phyloP scores from a whole-genome alignment of 1,140 invertebrate genomes.

The Thaumetopoea pityocampa region DNA sequence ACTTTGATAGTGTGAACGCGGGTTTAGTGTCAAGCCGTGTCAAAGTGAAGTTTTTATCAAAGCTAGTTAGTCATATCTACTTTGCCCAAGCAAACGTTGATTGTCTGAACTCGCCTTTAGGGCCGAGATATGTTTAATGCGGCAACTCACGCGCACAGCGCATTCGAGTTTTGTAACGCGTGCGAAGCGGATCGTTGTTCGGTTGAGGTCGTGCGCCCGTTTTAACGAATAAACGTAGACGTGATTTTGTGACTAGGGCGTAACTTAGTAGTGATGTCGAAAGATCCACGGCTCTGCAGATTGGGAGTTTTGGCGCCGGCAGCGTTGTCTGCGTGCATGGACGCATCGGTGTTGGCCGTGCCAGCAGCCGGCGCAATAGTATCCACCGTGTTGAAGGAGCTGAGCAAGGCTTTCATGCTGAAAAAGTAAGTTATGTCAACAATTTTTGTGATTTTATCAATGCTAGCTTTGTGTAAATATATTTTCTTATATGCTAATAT shows the following conservation, averaged over 20 bases:
- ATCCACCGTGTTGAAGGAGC: constrained; percentile 74
- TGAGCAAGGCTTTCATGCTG: constrained; percentile 69
- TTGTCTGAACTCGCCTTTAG: too few species aligned
- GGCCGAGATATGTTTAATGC: too few species aligned
- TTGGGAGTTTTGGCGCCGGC: constrained; percentile 62
- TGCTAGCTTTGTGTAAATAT: too few species aligned
- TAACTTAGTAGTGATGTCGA: constrained; percentile 50
- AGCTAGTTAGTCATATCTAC: too few species aligned
- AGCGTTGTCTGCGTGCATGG: constrained; percentile 62
- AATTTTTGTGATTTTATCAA: too few species aligned
- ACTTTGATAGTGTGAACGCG: too few species aligned
- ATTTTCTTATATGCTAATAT: too few species aligned
- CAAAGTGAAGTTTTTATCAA: too few species aligned
- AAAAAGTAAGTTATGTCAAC: constrained; percentile 52
- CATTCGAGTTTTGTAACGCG: constrained; percentile 49
- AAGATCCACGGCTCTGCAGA: constrained; percentile 46
- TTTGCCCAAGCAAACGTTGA: too few species aligned
- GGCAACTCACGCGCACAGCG: too few species aligned
- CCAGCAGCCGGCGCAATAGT: constrained; percentile 78
- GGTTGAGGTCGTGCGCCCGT: constrained; percentile 51
- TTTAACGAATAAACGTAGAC: constrained; percentile 7
- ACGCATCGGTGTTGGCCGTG: constrained; percentile 74
- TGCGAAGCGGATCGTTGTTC: constrained; percentile 58
- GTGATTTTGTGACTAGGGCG: constrained; percentile 8
- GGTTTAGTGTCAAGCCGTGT: too few species aligned